Evolutionary conservation across 2,797 vertebrate genomes (phyloP), one percentile per base, ranked within the genome.

Genomic region (Chelon labrosus): DNA sequence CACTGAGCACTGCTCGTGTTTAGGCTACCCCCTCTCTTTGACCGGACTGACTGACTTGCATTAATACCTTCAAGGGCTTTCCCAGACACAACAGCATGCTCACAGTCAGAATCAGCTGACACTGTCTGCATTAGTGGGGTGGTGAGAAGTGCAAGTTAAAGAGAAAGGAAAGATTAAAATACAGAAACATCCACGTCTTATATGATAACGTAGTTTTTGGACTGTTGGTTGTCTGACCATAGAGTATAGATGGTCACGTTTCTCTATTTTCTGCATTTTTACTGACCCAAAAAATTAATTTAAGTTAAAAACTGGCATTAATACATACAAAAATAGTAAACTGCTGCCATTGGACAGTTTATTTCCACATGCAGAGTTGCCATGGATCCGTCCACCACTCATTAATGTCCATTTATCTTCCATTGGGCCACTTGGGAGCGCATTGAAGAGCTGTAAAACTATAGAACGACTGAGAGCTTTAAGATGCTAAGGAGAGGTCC

Each of bases 401-500:
- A 50, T 42, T 72, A 64, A 68, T 47, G 50, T 52, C 60, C 54
- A 65, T 83, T 76, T 69, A 68, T 82, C 49, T 56, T 65, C 55
- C 41, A 54, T 79, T 37, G 25, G 16, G 5, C 7, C n/a, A 19
- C 38, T 4, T 38, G 52, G 35, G 49, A 70, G 60, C 5, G 4
- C 58, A 20, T 31, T 77, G 68, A 57, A 69, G 37, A 11, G 12
- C 6, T 51, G 55, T 74, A 52, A 38, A 68, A 55, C 81, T 62
- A 70, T 63, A 81, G 69, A 81, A 22, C 0, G 6, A 31, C 51
- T 68, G 39, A 75, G 72, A 47, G 46, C 75, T 86, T 88, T 79
- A 75, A 89, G 62, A 80, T 75, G 75, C 85, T 81, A 75, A 88
- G 69, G 69, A 79, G 83, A 68, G 83, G 79, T 85, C 81, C 47